Evolutionary conservation across 2,797 vertebrate species (phyloP), one percentile per base, ranked within the genome.

Genomic region (Microctenopoma steveboyesi): DNA sequence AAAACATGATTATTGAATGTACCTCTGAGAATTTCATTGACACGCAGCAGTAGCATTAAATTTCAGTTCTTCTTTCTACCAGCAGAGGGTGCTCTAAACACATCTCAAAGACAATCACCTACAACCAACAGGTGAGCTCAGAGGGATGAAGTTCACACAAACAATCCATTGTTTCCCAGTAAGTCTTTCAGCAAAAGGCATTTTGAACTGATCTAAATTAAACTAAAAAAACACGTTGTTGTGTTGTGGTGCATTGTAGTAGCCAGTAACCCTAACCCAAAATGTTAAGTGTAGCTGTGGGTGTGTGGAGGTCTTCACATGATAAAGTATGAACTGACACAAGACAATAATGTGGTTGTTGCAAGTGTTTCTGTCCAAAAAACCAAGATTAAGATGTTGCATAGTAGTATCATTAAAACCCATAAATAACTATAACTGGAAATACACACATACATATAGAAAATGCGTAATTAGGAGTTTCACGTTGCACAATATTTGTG

Each of bases 351-450:
- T 37, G 73, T 50, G 4, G 28, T 52, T 14, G 18, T 55, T 66
- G 37, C 46, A 69, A 67, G 39, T 25, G 51, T 52, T 76, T 76
- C 50, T 79, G 51, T 78, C 49, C 22, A 67, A 69, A 49, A 46
- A 65, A 39, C 54, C 0, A 13, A 71, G 10, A 22, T 60, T 11
- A 49, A 16, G 28, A 64, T 37, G 35, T 59, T 15, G 16, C 12
- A n/a, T 11, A 35, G 30, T n/a, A 42, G 69, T 16, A 73, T 73
- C 35, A 48, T 28, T 50, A 30, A 69, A 71, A 61, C 42, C 51
- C 40, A 73, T 80, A 83, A 85, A 86, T 83, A 72, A 67, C 15
- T 42, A 75, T 18, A 65, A 56, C 52, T 67, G 16, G 59, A 69
- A 67, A 57, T 42, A 40, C 9, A 48, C 33, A n/a, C 22, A 10